Evolutionary conservation across 2,797 vertebrate genomes (phyloP), one percentile per base, ranked within the genome.

Genomic region (Cichlasoma orientale): DNA sequence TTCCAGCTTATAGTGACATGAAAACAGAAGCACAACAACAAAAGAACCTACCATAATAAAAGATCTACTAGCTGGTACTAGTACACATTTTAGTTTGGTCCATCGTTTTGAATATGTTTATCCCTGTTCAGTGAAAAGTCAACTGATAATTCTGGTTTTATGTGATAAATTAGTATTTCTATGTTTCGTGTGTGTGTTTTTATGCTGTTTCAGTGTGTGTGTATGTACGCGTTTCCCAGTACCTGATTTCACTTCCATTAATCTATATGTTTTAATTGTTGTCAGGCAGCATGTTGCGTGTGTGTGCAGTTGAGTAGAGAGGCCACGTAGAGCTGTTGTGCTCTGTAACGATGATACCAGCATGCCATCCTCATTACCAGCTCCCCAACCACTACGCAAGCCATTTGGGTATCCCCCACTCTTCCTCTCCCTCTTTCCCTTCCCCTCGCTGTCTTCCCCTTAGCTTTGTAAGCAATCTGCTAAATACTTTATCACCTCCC

Each of bases 401-500:
- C 88, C 89, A 93, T 94, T 92, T 92, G 89, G 83, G 88, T 86
- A 82, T 75, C 79, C 76, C 83, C 70, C 69, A 13, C 58, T 56
- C 56, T 54, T 54, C 66, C 72, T 75, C 78, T 73, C 47, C 33
- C 71, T 41, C 59, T 21, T 52, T 31, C 63, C 25, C 47, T 36
- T 23, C 44, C 33, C n/a, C 77, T 27, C 86, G 14, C 88, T 63
- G 79, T 77, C 75, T 72, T 78, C 87, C 87, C 88, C 82, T 84
- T 70, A 83, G 90, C 91, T 85, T 92, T 92, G 91, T 92, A 92
- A 93, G 91, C 91, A 93, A 91, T 92, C 90, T 91, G 83, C 92
- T 94, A 94, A 93, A 94, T 95, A 94, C 95, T 95, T 95, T 91
- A 95, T 95, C 82, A 87, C 86, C 87, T 90, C 81, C 75, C 91